Evolutionary conservation across 2,888 invertebrate genomes (phyloP).

Genomic region (Netelia virgata): DNA sequence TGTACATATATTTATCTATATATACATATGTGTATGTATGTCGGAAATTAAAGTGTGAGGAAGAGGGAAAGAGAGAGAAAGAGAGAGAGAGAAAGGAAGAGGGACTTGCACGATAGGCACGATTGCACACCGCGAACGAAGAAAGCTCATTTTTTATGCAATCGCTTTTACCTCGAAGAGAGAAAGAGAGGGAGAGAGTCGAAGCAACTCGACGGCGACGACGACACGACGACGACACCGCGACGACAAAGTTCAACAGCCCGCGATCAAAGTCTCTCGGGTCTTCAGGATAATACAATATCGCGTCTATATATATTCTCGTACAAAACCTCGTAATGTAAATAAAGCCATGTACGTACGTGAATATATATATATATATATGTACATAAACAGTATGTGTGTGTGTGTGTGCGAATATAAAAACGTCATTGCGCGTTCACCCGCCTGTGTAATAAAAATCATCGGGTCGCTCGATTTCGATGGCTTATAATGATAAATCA

Average conservation of each 20-base stretch:
- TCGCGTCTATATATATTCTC: conserved; percentile 20
- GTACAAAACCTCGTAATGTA: neutral
- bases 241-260: conserved; percentile 65
- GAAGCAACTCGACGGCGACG: conserved; percentile 2
- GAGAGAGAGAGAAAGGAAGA: neutral
- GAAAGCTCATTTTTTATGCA: conserved; percentile 67
- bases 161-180: conserved; percentile 54
- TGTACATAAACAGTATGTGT: neutral
- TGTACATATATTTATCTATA: conserved; percentile 4
- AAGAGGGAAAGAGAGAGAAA: conserved; percentile 16
- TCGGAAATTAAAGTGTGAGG: neutral
- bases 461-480: conserved; percentile 18
- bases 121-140: conserved; percentile 58
- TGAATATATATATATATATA: neutral
- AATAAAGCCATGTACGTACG: neutral
- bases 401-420: neutral
- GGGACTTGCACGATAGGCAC: conserved; percentile 22
- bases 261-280: conserved; percentile 35
- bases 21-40: conserved; percentile 12
- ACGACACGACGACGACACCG: conserved; percentile 24
- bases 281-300: conserved; percentile 21
- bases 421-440: neutral
- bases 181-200: neutral
- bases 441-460: neutral
- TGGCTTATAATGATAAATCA: conserved; percentile 44